Base-by-base conservation (phyloP, 2,797 vertebrate species). In the Apogon hyalosoma region DNA sequence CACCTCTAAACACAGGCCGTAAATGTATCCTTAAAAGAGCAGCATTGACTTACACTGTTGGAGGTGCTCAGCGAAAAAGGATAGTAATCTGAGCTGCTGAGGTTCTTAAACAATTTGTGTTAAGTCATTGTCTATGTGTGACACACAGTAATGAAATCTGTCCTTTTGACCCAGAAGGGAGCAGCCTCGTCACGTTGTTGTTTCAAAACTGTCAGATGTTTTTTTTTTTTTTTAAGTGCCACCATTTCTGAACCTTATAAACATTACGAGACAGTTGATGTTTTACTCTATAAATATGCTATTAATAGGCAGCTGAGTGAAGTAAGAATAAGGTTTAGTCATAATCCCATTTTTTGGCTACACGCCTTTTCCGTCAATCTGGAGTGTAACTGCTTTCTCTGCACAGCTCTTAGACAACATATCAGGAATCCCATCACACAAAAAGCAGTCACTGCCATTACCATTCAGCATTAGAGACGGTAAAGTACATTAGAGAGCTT, bases 401-500 rank as follows among this genome's bases (percentile, higher is more conserved):
- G 40, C 51, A 51, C 60, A 71, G 65, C 67, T 80, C 53, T 79
- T 53, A 45, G 48, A 75, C 66, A 74, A 59, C 68, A 67, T 28
- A 72, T 67, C 69, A 69, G 61, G 58, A 85, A 84, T 74, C 53
- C 54, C 59, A 76, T 82, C 60, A 48, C 55, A 33, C 68, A 74
- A 57, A 56, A 41, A 78, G 78, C 43, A 74, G 63, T 63, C 48
- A 15, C 69, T 63, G 46, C 62, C 43, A 69, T 79, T 77, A 76
- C 6, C 33, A 54, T 68, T 82, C 64, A 64, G 77, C 68, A 80
- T 87, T 72, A 87, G 75, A 88, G 73, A 83, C 42, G 40, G 61
- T 72, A 80, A 80, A 85, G 80, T 82, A 81, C 82, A 88, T 87
- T 61, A 80, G 77, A 75, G 80, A 51, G 63, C 83, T 81, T 83